These are phyloP conservation scores for Dynastes maya DNA, from an alignment of 2,888 invertebrate genomes.

Conservation along the genomic window DNA sequence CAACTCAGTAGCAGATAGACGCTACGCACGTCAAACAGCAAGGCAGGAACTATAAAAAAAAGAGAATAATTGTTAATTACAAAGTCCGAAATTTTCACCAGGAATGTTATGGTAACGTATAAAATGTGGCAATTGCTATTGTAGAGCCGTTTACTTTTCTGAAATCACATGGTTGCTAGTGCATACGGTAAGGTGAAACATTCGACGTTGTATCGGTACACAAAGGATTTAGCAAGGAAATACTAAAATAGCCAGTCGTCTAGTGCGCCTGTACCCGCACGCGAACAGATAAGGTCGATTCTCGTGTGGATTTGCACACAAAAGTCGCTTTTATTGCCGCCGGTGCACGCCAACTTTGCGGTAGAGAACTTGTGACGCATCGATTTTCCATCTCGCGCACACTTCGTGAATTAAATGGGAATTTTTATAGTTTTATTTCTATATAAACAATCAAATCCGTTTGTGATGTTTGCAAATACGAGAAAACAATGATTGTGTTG, in stretches of 20 bases:
- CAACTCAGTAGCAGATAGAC: constrained; percentile 1
- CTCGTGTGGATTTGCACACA: not conserved
- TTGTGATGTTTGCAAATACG: too few relatives aligned
- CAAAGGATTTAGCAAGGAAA: constrained; percentile 26
- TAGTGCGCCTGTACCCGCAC: constrained; percentile 52
- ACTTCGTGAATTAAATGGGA: constrained; percentile 13
- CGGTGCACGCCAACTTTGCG: constrained; percentile 54
- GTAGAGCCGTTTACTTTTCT: not conserved
- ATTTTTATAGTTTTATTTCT: not conserved
- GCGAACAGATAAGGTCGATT: constrained; percentile 33
- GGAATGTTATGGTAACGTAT: not conserved
- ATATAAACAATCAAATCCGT: too few relatives aligned
- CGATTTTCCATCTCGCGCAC: constrained; percentile 51
- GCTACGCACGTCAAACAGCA: constrained; percentile 5
- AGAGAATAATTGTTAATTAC: constrained; percentile 1
- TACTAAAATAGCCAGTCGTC: constrained; percentile 27
- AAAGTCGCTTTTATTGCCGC: constrained; percentile 52
- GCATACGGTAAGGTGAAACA: constrained; percentile 3
- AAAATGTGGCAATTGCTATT: not conserved
- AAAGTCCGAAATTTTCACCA: not conserved
- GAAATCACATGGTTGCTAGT: not conserved
- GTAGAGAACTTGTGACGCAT: constrained; percentile 34
- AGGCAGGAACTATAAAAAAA: not conserved
- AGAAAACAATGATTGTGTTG: too few relatives aligned
- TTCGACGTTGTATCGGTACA: constrained; percentile 8